These are phyloP conservation scores for Trachelus tabidus DNA, from an alignment of 2,888 invertebrate species.

Conservation along the genomic window DNA sequence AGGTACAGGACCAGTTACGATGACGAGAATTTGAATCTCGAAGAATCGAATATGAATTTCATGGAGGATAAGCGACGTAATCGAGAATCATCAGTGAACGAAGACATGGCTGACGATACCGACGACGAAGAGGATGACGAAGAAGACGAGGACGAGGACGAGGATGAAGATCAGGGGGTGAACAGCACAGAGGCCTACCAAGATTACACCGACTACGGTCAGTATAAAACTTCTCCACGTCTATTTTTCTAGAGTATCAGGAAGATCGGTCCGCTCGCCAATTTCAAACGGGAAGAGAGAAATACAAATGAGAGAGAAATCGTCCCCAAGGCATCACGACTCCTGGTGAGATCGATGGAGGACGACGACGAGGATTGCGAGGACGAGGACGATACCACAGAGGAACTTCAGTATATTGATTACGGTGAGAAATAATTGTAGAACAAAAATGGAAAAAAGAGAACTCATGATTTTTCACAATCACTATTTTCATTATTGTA, in stretches of 20 bases:
- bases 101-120: conserved; percentile 15
- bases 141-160: conserved; percentile 17
- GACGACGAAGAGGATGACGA: conserved; percentile 18
- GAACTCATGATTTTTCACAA: background rate
- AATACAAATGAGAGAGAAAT: background rate
- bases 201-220: conserved; percentile 47
- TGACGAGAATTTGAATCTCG: background rate
- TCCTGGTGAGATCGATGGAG: background rate
- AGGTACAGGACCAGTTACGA: background rate
- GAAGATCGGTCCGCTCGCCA: conserved; percentile 23
- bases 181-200: conserved; percentile 14
- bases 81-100: conserved; percentile 8
- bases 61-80: conserved; percentile 5
- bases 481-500: background rate
- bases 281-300: background rate
- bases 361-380: conserved; percentile 23
- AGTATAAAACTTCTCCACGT: conserved; percentile 37
- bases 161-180: conserved; percentile 14
- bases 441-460: background rate
- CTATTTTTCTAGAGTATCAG: conserved; percentile 36
- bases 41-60: background rate
- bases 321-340: no score
- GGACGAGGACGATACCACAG: conserved; percentile 35
- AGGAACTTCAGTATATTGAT: conserved; percentile 41
- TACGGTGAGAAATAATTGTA: conserved; percentile 43